phyloP scores from a whole-genome alignment of 1,140 invertebrate genomes.

The Steinernema feltiae region DNA sequence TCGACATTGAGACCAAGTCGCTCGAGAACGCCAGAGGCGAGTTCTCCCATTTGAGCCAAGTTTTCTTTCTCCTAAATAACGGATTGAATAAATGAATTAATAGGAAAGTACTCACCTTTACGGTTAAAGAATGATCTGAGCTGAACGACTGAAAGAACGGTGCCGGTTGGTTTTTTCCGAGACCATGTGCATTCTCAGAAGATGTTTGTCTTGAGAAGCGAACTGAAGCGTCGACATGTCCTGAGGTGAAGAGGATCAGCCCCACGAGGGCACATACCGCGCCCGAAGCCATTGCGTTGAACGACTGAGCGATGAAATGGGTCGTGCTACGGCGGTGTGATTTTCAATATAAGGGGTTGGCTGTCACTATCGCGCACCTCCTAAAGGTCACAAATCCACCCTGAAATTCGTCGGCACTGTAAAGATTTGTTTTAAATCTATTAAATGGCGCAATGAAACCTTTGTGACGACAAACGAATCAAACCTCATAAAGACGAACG shows the following conservation, averaged over 20 bases:
- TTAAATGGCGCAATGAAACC: slow-evolving; percentile 8
- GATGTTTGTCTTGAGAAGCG: background rate
- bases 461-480: background rate
- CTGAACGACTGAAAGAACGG: slow-evolving; percentile 1
- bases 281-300: slow-evolving; percentile 1
- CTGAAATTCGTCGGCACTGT: background rate
- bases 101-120: background rate
- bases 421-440: slow-evolving; percentile 9
- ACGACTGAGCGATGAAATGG: slow-evolving; percentile 15
- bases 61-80: background rate
- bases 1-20: slow-evolving; percentile 36
- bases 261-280: slow-evolving; percentile 11
- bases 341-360: slow-evolving; percentile 15
- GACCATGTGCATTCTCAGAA: background rate
- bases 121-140: background rate
- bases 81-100: background rate
- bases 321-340: slow-evolving; percentile 12
- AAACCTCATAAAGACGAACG: background rate
- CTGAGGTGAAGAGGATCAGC: slow-evolving; percentile 12
- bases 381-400: slow-evolving; percentile 11
- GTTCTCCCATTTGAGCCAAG: slow-evolving; percentile 2
- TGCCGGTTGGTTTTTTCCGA: background rate
- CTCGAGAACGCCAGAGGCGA: slow-evolving; percentile 32
- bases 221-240: background rate
- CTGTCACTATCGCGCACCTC: slow-evolving; percentile 14